Evolutionary conservation across 2,113 vertebrate species (phyloP), one percentile per base, ranked within the genome.

Genomic region (Tenebrosternarchus preto): DNA sequence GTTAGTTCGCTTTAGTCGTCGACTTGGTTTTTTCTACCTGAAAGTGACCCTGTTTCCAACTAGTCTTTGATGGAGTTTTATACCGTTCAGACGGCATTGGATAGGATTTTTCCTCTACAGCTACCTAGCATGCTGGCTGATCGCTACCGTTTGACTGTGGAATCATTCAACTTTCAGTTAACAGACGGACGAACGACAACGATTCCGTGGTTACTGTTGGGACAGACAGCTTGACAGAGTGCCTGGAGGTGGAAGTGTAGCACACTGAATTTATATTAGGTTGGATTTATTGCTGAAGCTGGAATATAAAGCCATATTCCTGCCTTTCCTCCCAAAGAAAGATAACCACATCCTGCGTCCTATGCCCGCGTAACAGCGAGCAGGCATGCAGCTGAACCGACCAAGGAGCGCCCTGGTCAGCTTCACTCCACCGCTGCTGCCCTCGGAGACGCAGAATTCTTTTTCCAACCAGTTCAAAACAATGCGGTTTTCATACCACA

Each of bases 401-500:
- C 88, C 90, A 50, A 80, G 76, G 79, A 88, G 90, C 72, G 80
- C 84, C 67, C 78, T 88, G 69, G 67, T 90, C 24, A 86, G 86
- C 64, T 84, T 87, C 81, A 79, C 80, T 15, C 59, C 61, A 9
- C 76, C 84, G 12, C 61, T 66, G 22, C 70, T 76, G 24, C 22
- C 84, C 55, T 70, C 85, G 46, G 76, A 87, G 60, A 66, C 85
- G 22, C 77, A 78, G 1, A 39, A 63, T 29, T 90, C 90, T 74
- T 92, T 88, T 88, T 93, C 91, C 85, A 90, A 83, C 56, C 91
- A 90, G 80, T 92, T 91, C 86, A 87, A 90, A 77, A 87, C 90
- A 76, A 91, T 91, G 90, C 90, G 91, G 80, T 93, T 93, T 83
- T 92, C 91, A 56, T 93, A 92, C 78, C 92, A 93, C 79, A 90